Percentiles rank a stretch among this genome's conserved stretches.
Evolutionary conservation across 2,888 invertebrate species (phyloP).

Genomic region (Hyppa rectilinea): DNA sequence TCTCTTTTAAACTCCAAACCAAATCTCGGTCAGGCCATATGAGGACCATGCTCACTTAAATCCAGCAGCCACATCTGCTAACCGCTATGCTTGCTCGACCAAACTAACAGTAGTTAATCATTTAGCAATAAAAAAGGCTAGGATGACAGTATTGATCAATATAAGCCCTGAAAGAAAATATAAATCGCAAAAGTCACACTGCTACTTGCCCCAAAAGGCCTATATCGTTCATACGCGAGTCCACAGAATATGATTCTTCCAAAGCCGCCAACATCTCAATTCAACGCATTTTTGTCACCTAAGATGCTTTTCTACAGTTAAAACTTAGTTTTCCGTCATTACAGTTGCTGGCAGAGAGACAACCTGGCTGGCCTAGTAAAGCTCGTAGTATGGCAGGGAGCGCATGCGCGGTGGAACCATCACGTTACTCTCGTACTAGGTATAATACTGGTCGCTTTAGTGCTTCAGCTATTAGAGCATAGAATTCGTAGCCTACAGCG

Average conservation of each 20-base stretch:
- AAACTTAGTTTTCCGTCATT: not conserved
- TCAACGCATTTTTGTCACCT: not conserved
- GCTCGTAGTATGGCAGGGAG: conserved; percentile 88
- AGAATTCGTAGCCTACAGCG: conserved; percentile 91
- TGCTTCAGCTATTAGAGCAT: conserved; percentile 67
- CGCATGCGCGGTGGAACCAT: conserved; percentile 84
- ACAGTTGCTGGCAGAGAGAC: conserved; percentile 92
- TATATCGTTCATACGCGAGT: not conserved
- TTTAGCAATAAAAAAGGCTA: too few relatives aligned
- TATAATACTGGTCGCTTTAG: conserved; percentile 77
- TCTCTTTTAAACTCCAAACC: too few relatives aligned
- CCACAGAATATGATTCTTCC: not conserved
- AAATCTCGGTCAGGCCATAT: too few relatives aligned
- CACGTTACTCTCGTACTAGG: conserved; percentile 83
- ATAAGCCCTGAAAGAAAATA: not conserved
- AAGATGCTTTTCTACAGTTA: too few relatives aligned
- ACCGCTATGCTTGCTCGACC: too few relatives aligned
- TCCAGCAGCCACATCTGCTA: too few relatives aligned
- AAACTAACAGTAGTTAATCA: too few relatives aligned
- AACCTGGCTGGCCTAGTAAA: conserved; percentile 91
- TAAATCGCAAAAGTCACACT: not conserved
- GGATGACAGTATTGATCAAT: too few relatives aligned
- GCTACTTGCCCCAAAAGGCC: not conserved
- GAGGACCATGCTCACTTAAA: too few relatives aligned
- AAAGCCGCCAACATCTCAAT: not conserved